These are phyloP conservation scores for Gortyna flavago DNA, from an alignment of 2,888 invertebrate species.

Conservation along the genomic window DNA sequence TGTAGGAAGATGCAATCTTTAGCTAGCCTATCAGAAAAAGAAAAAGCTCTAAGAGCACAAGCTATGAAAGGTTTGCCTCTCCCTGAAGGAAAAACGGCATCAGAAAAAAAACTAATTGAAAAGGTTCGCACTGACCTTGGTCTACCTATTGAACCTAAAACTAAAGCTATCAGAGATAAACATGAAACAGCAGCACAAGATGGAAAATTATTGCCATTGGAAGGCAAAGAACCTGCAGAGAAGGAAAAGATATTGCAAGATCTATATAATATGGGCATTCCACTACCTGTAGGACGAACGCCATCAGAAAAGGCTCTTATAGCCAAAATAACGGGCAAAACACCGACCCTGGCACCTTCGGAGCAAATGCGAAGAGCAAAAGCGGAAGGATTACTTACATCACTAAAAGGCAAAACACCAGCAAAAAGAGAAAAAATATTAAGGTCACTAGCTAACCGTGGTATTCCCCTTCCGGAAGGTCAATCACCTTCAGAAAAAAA, in stretches of 20 bases:
- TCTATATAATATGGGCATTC: slow-evolving; percentile 46
- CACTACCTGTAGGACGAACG: slow-evolving; percentile 65
- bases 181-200: slow-evolving; percentile 56
- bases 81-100: slow-evolving; percentile 63
- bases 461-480: not conserved
- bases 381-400: slow-evolving; percentile 6
- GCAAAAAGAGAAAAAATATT: not conserved
- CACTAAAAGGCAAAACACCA: not conserved
- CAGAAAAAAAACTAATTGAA: slow-evolving; percentile 64
- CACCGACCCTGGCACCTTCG: not conserved
- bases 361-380: slow-evolving; percentile 24
- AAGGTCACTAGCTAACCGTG: not conserved
- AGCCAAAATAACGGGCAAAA: slow-evolving; percentile 49
- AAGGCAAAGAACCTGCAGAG: slow-evolving; percentile 68
- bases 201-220: slow-evolving; percentile 50
- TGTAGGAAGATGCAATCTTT: slow-evolving; percentile 20
- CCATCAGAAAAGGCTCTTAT: slow-evolving; percentile 64
- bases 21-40: slow-evolving; percentile 15
- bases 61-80: slow-evolving; percentile 62
- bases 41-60: slow-evolving; percentile 27
- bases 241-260: slow-evolving; percentile 66
- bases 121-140: slow-evolving; percentile 61
- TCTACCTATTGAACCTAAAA: slow-evolving; percentile 49
- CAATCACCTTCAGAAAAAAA: slow-evolving; percentile 1
- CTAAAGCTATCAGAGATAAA: slow-evolving; percentile 58